Conservation (phyloP, 2,888 invertebrate genomes). For the Bombylius major region DNA sequence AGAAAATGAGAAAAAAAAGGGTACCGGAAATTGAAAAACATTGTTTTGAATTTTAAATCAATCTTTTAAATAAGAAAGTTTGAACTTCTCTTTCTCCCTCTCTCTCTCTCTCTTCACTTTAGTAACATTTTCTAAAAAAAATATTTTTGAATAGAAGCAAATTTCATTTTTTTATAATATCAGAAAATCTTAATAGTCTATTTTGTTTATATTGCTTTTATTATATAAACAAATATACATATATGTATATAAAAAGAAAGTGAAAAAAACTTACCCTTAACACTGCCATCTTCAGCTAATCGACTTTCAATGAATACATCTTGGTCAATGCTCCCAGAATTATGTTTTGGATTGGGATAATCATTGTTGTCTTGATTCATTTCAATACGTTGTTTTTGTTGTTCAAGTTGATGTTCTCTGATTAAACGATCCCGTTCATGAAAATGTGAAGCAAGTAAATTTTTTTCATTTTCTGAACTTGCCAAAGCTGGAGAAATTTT, state of each 20-base stretch:
- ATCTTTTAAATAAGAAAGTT: neutral
- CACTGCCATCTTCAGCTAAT: neutral
- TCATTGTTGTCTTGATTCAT: slow-evolving; percentile 7
- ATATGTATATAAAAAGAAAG: neutral
- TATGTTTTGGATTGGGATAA: neutral
- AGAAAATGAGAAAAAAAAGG: neutral
- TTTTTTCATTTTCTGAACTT: slow-evolving; percentile 23
- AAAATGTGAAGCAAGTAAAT: slow-evolving; percentile 32
- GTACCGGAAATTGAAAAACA: slow-evolving; percentile 13
- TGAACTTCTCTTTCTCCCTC: neutral
- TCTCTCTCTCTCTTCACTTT: too few relatives aligned
- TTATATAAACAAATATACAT: neutral
- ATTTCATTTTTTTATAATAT: too few relatives aligned
- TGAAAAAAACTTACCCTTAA: slow-evolving; percentile 5
- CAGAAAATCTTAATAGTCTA: too few relatives aligned
- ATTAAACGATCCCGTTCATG: slow-evolving; percentile 37
- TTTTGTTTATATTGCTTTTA: too few relatives aligned
- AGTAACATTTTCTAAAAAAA: too few relatives aligned
- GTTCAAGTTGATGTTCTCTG: slow-evolving; percentile 35
- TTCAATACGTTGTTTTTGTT: slow-evolving; percentile 22
- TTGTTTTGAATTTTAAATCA: slow-evolving; percentile 14
- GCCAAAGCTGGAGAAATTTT: slow-evolving; percentile 9
- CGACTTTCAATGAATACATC: neutral
- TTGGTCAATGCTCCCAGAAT: neutral
- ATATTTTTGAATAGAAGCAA: too few relatives aligned